phyloP scores from a whole-genome alignment of 2,113 vertebrate species.

The Gadus chalcogrammus region DNA sequence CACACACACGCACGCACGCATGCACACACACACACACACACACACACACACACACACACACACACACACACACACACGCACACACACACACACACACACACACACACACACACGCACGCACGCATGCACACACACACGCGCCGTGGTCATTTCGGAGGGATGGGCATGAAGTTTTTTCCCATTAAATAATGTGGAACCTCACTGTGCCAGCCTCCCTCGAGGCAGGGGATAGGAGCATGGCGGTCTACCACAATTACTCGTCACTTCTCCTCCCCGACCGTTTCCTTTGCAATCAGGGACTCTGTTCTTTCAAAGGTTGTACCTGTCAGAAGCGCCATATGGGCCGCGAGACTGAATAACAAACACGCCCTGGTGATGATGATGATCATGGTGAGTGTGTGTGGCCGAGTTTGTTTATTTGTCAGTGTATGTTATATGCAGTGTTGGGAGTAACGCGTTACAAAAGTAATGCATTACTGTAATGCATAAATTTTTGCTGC shows the following conservation, averaged over 20 bases:
- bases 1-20: no score
- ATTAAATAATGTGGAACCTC: conserved; percentile 53
- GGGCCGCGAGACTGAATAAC: conserved; percentile 9
- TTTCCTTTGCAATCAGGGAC: conserved; percentile 24
- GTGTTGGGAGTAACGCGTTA: no score
- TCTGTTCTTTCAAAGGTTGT: conserved; percentile 26
- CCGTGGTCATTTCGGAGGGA: conserved; percentile 57
- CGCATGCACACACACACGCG: not conserved
- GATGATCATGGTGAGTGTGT: not conserved
- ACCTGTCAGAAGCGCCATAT: conserved; percentile 25
- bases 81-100: no score
- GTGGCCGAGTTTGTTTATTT: no score
- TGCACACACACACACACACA: not conserved
- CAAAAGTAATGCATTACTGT: no score
- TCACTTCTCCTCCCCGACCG: conserved; percentile 5
- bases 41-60: no score
- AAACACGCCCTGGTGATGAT: not conserved
- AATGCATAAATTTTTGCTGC: no score
- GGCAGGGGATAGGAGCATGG: conserved; percentile 34
- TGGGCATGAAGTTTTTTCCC: conserved; percentile 48
- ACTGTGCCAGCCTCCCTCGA: conserved; percentile 43
- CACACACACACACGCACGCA: not conserved
- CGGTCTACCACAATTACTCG: conserved; percentile 35
- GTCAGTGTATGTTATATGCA: no score
- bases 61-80: not conserved